Conservation (phyloP, 2,113 vertebrate genomes). For the Dendrocopos noguchii region DNA sequence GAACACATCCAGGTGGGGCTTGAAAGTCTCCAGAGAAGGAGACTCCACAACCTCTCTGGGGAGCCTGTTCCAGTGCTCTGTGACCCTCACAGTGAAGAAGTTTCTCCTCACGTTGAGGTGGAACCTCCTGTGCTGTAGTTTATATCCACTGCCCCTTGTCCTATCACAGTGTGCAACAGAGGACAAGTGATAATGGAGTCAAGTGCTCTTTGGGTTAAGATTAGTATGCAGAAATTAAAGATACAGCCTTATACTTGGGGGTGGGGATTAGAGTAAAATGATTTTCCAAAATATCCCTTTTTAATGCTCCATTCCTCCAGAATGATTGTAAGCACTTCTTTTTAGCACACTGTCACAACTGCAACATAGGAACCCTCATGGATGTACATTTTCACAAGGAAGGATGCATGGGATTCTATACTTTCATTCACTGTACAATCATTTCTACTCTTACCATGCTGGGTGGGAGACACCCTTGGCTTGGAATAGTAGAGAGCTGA, state of each 20-base stretch:
- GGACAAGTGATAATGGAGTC: no score
- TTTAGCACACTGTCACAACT: background rate
- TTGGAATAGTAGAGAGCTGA: slow-evolving; percentile 2
- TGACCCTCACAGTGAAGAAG: no score
- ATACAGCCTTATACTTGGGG: background rate
- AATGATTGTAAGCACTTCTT: background rate
- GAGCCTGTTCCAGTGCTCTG: no score
- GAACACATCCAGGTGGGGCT: no score
- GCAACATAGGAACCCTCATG: background rate
- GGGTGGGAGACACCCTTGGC: background rate
- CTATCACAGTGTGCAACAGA: no score
- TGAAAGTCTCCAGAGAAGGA: no score
- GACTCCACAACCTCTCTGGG: no score
- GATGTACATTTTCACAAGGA: background rate
- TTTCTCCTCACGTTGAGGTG: no score
- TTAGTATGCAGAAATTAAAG: background rate
- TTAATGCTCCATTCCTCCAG: background rate
- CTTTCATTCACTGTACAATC: background rate
- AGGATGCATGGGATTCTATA: background rate
- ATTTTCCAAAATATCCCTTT: background rate
- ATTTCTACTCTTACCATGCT: background rate
- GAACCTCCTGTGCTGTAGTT: no score
- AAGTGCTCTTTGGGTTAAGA: background rate
- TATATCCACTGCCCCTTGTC: no score
- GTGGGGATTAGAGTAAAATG: background rate